Conservation (phyloP, 2,113 vertebrate species). For the Cinclus mexicanus region DNA sequence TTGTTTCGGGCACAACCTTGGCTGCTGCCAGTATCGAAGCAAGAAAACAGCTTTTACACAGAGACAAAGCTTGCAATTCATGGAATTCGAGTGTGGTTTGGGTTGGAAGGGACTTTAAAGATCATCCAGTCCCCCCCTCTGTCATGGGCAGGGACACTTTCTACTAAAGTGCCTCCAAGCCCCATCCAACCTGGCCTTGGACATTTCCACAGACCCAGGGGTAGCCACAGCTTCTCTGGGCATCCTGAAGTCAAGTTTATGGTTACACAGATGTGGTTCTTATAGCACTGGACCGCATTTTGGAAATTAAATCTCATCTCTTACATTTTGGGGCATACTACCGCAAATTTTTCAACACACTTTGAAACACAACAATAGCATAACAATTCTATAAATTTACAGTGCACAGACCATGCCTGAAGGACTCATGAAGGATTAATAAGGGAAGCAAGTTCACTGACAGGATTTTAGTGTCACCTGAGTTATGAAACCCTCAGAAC, state of each 20-base stretch:
- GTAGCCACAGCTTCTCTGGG: background rate
- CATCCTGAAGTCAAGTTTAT: background rate
- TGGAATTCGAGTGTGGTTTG: background rate
- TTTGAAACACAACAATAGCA: background rate
- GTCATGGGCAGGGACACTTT: background rate
- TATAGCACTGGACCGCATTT: background rate
- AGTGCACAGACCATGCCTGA: background rate
- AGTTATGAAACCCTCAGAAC: background rate
- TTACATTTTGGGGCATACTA: background rate
- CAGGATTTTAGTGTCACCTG: background rate
- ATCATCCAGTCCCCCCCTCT: background rate
- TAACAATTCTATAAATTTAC: background rate
- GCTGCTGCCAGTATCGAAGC: background rate
- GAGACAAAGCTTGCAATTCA: background rate
- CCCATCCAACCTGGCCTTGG: background rate
- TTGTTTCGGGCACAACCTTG: background rate
- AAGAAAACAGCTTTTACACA: background rate
- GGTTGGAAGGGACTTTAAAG: background rate
- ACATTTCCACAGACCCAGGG: background rate
- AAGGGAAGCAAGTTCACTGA: background rate
- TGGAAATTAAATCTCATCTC: background rate
- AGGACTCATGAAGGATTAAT: background rate
- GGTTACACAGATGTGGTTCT: background rate
- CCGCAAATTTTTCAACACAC: rapidly evolving
- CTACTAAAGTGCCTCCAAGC: background rate